Evolutionary conservation across 2,888 invertebrate species (phyloP).

Genomic region (Stenurella melanura): DNA sequence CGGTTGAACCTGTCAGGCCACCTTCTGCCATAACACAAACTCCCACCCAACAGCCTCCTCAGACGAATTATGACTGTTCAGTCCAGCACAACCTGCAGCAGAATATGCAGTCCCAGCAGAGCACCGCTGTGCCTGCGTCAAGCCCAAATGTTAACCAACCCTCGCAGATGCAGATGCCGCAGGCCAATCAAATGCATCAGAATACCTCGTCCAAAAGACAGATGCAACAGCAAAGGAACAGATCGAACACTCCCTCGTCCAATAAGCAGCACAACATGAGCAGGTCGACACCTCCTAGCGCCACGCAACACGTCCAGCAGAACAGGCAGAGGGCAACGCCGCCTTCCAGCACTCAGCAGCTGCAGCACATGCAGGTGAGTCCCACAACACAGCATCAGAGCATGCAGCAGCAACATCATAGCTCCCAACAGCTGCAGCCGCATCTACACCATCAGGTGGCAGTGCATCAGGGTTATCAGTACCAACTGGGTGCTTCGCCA

Average conservation of each 20-base stretch:
- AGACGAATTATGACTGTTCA: conserved; percentile 81
- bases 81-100: conserved; percentile 81
- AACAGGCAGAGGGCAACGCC: conserved; percentile 69
- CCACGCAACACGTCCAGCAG: conserved; percentile 55
- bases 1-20: conserved; percentile 78
- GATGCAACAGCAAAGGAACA: conserved; percentile 64
- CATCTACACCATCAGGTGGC: conserved; percentile 71
- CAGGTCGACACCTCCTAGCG: conserved; percentile 69
- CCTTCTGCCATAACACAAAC: conserved; percentile 75
- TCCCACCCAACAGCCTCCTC: conserved; percentile 64
- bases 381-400: conserved; percentile 64
- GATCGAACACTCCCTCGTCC: conserved; percentile 70
- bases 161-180: conserved; percentile 64
- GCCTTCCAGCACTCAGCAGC: conserved; percentile 66
- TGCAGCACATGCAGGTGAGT: conserved; percentile 69
- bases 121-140: conserved; percentile 71
- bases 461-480: conserved; percentile 70
- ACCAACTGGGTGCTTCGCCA: conserved; percentile 61
- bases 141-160: conserved; percentile 70
- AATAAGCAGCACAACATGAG: conserved; percentile 64
- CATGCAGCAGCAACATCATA: conserved; percentile 67
- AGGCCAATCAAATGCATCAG: conserved; percentile 63
- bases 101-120: conserved; percentile 59
- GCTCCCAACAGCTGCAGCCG: conserved; percentile 67
- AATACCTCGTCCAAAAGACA: conserved; percentile 68